Evolutionary conservation across 2,797 vertebrate species (phyloP), one percentile per base, ranked within the genome.

Genomic region (Australoheros facetus): DNA sequence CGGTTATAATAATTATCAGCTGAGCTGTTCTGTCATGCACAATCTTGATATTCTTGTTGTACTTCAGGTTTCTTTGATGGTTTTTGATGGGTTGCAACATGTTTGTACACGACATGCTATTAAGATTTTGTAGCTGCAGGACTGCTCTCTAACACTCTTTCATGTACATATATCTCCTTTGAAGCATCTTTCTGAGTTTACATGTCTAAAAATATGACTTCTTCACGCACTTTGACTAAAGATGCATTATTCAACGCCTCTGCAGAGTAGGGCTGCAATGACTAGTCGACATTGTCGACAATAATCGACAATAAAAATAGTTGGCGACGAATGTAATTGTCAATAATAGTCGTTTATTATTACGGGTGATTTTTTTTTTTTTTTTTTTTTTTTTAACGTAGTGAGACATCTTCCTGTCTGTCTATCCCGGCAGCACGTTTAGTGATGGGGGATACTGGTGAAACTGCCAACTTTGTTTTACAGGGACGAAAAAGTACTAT

Each of bases 201-300:
- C 86, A 78, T 53, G 88, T 92, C 92, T 93, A 94, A 94, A 95
- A 95, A 94, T 94, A 93, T 80, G 85, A 82, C 87, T 80, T 64
- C 76, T 80, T 82, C 82, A 79, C 82, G 88, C 89, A 89, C 91
- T 90, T 84, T 78, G 90, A 88, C 87, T 88, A 62, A 82, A 84
- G 81, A 91, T 95, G 92, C 91, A 95, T 95, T 93, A 95, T 96
- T 96, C 84, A 95, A 56, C 26, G 51, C 88, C 82, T 91, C 88
- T 90, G 89, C 92, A 87, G 89, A 82, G 91, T 93, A 95, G 23
- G 23, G 23, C 23, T 23, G 23, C 23, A 23, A 23, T 2, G 23
- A 23, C 23, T 23, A 23, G 23, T 23, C 23, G 23, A 23, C 23
- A 23, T 23, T 23, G 23, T 23, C 23, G 23, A 23, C 23, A 23